A percentile compares a stretch with the other conserved stretches of the same genome.
These are phyloP conservation scores for Chionomys nivalis DNA, from an alignment of 2,113 vertebrate species.

Conservation along the genomic window DNA sequence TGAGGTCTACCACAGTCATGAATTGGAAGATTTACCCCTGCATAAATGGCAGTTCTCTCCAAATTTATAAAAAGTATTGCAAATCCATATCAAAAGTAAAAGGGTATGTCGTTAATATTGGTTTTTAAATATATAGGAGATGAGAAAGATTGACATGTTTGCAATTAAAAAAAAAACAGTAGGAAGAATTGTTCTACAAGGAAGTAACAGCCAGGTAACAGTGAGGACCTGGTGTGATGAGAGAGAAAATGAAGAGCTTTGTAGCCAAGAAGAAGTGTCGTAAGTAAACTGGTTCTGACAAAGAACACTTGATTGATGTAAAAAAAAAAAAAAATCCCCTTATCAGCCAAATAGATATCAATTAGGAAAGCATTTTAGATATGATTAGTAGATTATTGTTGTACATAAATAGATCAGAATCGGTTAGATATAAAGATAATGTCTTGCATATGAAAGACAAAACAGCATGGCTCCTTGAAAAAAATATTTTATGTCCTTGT, in stretches of 20 bases:
- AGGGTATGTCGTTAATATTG: not conserved
- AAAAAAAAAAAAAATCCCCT: not conserved
- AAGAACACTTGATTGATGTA: not conserved
- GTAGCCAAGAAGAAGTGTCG: not conserved
- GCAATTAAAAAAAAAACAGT: not conserved
- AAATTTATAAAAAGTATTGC: not conserved
- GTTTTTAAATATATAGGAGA: conserved; percentile 36
- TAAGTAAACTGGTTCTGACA: not conserved
- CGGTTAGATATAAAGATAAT: not conserved
- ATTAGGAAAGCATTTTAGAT: conserved; percentile 13
- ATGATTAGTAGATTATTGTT: not conserved
- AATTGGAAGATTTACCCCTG: conserved; percentile 2
- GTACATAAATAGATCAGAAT: conserved; percentile 12
- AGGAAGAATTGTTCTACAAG: not conserved
- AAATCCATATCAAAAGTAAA: conserved; percentile 14
- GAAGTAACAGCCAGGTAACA: not conserved
- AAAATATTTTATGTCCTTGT: conserved; percentile 29
- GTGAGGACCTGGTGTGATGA: not conserved
- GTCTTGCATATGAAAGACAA: not conserved
- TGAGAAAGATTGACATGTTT: not conserved
- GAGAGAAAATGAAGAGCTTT: not conserved
- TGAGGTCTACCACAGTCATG: not conserved
- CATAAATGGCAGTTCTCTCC: not conserved
- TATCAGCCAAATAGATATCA: not conserved
- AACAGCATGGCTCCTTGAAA: not conserved